phyloP scores from a whole-genome alignment of 1,140 invertebrate species.

The Ditylenchus dipsaci region DNA sequence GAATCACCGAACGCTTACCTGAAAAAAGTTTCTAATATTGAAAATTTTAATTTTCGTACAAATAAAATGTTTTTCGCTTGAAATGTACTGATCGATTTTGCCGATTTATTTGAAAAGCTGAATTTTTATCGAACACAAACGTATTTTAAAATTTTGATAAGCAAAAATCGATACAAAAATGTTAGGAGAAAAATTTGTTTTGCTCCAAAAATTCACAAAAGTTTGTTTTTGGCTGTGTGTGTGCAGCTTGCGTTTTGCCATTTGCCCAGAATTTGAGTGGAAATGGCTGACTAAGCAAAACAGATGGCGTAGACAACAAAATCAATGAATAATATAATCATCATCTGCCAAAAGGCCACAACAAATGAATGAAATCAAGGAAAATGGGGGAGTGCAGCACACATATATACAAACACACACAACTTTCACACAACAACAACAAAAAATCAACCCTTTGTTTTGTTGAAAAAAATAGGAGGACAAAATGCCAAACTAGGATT shows the following conservation, averaged over 20 bases:
- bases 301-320: conserved; percentile 2
- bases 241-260: neutral
- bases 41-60: no score
- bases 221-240: neutral
- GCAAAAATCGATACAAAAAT: neutral
- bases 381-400: neutral
- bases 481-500: no score
- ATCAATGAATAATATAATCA: conserved; percentile 6
- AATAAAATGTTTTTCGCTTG: no score
- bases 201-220: neutral
- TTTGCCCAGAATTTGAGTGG: neutral
- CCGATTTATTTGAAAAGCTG: no score
- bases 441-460: no score
- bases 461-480: no score
- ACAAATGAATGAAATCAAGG: conserved; percentile 2
- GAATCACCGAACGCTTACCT: neutral
- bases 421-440: neutral
- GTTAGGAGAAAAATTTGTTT: neutral
- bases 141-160: neutral
- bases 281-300: conserved; percentile 2
- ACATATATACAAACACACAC: neutral
- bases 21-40: neutral
- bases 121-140: neutral
- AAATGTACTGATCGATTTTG: no score
- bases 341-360: neutral